Evolutionary conservation across 1,140 invertebrate genomes (phyloP), one percentile per base, ranked within the genome.

Genomic region (Papilio polyxenes): DNA sequence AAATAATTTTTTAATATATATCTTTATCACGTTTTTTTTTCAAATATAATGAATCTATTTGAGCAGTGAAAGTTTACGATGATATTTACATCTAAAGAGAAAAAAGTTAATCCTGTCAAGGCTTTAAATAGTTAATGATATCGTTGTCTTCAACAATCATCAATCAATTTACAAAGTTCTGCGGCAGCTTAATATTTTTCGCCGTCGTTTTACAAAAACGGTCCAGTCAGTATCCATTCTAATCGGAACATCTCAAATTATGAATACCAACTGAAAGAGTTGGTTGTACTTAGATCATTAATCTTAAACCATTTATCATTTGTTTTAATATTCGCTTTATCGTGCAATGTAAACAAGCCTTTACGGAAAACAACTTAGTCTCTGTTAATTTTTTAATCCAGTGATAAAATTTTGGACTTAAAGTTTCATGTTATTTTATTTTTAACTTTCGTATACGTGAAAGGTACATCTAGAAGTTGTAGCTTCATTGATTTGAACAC

Each of bases 231-330:
- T 72, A 37, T 84, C 78, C 84, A 80, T 85, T 85, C 82, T 88
- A 85, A 87, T 85, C 84, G 82, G 81, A 82, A 85, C 86, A 88
- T 86, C 82, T 82, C 40, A 48, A 81, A 85, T 81, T 83, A 86
- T 86, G 86, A 87, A 87, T 59, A 84, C 80, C 75, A 56, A 44
- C 23, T 77, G 82, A 82, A 86, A 86, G 85, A 87, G 84, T 85
- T 88, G 81, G n/a, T 59, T 13, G 79, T 59, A 65, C 56, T 83
- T 81, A 37, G 49, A 80, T 87, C 87, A 85, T 88, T 87, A 88
- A 88, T 88, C 86, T 85, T 80, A 74, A 37, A 75, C 79, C 81
- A 83, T 85, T 87, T 85, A 86, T 86, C 83, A 86, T 80, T 84
- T 80, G 75, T 82, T 72, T 82, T 81, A 82, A 83, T 74, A 81